These are phyloP conservation scores for Serripes groenlandicus DNA, from an alignment of 2,888 invertebrate species.

Conservation along the genomic window DNA sequence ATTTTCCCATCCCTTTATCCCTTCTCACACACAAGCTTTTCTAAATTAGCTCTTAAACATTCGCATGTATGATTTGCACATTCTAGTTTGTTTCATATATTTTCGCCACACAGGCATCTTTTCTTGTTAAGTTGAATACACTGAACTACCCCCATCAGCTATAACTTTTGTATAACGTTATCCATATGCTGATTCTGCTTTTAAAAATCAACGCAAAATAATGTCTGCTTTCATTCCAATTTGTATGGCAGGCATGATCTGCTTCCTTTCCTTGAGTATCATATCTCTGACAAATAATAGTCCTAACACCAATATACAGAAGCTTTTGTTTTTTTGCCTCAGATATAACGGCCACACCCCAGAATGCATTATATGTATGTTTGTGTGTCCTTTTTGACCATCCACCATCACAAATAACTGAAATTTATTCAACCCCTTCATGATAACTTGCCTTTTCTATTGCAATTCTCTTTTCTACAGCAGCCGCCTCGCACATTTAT, in stretches of 20 bases:
- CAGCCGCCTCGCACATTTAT: conserved; percentile 43
- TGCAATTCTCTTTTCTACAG: conserved; percentile 40
- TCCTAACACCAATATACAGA: conserved; percentile 39
- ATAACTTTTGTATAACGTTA: conserved; percentile 40
- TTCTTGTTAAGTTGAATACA: conserved; percentile 10
- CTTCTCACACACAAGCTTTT: conserved; percentile 33
- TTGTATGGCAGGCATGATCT: conserved; percentile 49
- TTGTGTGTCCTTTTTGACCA: conserved; percentile 50
- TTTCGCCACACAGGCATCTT: conserved; percentile 39
- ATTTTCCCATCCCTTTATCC: conserved; percentile 42
- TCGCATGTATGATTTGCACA: too few species aligned
- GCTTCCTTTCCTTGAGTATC: conserved; percentile 4
- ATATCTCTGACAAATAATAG: conserved; percentile 34
- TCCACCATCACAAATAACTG: conserved; percentile 47
- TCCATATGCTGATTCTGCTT: conserved; percentile 39
- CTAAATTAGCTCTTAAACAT: too few species aligned
- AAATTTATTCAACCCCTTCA: conserved; percentile 43
- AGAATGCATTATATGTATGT: too few species aligned
- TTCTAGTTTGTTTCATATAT: too few species aligned
- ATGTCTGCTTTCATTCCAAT: conserved; percentile 51
- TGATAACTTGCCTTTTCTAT: conserved; percentile 28
- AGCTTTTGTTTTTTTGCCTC: conserved; percentile 31
- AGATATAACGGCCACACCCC: conserved; percentile 37
- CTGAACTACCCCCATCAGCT: conserved; percentile 61
- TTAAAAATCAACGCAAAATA: conserved; percentile 49